Base-by-base conservation (phyloP, 2,113 vertebrate species). In the Zosterops japonicus region DNA sequence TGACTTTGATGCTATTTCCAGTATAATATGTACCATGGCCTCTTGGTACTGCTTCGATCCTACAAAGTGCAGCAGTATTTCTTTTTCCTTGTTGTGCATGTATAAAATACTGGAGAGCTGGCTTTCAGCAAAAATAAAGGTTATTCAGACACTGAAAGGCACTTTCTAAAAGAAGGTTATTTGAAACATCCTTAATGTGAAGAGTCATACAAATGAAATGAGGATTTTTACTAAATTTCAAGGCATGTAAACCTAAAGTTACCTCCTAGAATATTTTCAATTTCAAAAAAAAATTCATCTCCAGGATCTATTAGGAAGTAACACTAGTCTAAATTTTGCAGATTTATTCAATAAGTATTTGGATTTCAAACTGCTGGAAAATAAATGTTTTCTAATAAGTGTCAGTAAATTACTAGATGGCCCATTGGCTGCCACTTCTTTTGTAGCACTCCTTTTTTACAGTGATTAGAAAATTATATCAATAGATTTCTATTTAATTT, bases 1-100 rank as follows among this genome's bases (percentile, higher is more conserved):
- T 59, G 83, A 81, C 84, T 94, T 93, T 93, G 87, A 91, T 94
- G 83, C 24, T 89, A 74, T 96, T 95, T 93, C 81, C 42, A 79
- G 5, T 21, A 65, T 82, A 89, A 65, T 82, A 13, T n/a, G 14
- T 41, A n/a, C 36, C 61, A 60, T 68, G 88, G 56, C 57, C 78
- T 91, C 78, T 87, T 71, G 31, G 42, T 81, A 75, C 47, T 28
- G 29, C 53, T 94, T 82, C 8, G 0, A 8, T 82, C 31, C 41
- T 61, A 82, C 47, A 46, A 56, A 52, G 52, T 39, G 53, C 47
- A 63, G 33, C 61, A 71, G 39, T 55, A 67, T 90, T 85, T 92
- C 56, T 90, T 33, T 70, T 75, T 55, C 61, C 19, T 47, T 68
- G 33, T 25, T 75, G n/a, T 75, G 29, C 35, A 36, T 60, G 31